Evolutionary conservation across 2,888 invertebrate genomes (phyloP), one percentile per base, ranked within the genome.

Genomic region (Panopea generosa): DNA sequence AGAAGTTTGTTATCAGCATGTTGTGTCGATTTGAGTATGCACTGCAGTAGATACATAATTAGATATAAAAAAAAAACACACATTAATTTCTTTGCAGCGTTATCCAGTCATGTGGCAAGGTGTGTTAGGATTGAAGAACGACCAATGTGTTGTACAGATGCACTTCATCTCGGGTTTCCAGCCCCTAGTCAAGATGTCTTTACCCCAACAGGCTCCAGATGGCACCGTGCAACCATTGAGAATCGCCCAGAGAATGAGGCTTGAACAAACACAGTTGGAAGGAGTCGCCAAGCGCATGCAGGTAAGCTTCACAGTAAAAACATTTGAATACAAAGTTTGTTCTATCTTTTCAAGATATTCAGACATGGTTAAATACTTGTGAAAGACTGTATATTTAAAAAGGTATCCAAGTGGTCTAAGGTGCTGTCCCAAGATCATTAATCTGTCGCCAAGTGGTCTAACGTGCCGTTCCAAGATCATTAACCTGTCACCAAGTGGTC

Each of bases 51-150:
- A n/a, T n/a, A n/a, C n/a, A n/a, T n/a, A n/a, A n/a, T n/a, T n/a
- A n/a, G n/a, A n/a, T n/a, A n/a, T 16, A 47, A 47, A 47, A 16
- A 4, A 47, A 47, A 52, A 40, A 4, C 33, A 33, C 4, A 33
- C 11, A 11, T 33, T 33, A 33, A 7, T 33, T 76, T 77, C 85
- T 68, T 93, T 93, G 18, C 95, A 98, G 95, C 95, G 97, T 71
- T 98, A 98, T 93, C 98, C 98, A 11, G 96, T 98, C 53, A 97
- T 98, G 96, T 99, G 99, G 99, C 98, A 98, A 93, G 98, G 99
- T 0, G 93, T 97, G 75, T 93, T 99, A 84, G 98, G 97, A 0
- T 94, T 99, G 84, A 99, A 99, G 94, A 99, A 98, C 92, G 99
- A 99, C 94, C 96, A 97, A 88, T 98, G 98, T 6, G 97, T 97